Evolutionary conservation across 1,140 invertebrate species (phyloP).

Genomic region (Bombus confusus): DNA sequence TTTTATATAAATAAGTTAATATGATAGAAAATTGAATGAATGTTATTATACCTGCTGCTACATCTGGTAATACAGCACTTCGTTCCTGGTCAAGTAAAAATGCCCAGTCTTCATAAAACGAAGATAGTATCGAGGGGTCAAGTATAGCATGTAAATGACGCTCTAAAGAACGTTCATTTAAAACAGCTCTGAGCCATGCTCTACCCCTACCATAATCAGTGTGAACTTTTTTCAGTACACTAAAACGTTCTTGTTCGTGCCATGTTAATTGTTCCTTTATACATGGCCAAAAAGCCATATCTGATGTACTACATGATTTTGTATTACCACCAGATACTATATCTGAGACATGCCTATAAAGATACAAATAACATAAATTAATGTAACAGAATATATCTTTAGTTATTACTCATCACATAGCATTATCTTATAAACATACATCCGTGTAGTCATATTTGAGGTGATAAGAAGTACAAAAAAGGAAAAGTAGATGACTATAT

Average conservation of each 20-base stretch:
- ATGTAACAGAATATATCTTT: no score
- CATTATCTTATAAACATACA: neutral
- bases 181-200: constrained; percentile 92
- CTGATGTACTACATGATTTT: constrained; percentile 61
- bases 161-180: constrained; percentile 95
- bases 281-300: constrained; percentile 87
- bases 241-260: constrained; percentile 93
- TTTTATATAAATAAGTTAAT: neutral
- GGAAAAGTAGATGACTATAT: neutral
- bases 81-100: constrained; percentile 90
- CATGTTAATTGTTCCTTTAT: constrained; percentile 89
- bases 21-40: neutral
- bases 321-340: constrained; percentile 82
- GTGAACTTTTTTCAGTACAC: constrained; percentile 89
- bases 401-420: neutral
- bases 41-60: constrained; percentile 88
- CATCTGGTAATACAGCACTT: constrained; percentile 88
- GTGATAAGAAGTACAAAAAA: constrained; percentile 32
- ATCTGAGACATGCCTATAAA: constrained; percentile 84
- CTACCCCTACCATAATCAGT: constrained; percentile 92
- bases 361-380: constrained; percentile 5
- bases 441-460: neutral
- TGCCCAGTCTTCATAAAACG: constrained; percentile 93
- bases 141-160: constrained; percentile 91
- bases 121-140: constrained; percentile 85